A percentile compares a stretch with the other conserved stretches of the same genome.
Evolutionary conservation across 2,888 invertebrate species (phyloP).

Genomic region (Sinhomidia bicolor): DNA sequence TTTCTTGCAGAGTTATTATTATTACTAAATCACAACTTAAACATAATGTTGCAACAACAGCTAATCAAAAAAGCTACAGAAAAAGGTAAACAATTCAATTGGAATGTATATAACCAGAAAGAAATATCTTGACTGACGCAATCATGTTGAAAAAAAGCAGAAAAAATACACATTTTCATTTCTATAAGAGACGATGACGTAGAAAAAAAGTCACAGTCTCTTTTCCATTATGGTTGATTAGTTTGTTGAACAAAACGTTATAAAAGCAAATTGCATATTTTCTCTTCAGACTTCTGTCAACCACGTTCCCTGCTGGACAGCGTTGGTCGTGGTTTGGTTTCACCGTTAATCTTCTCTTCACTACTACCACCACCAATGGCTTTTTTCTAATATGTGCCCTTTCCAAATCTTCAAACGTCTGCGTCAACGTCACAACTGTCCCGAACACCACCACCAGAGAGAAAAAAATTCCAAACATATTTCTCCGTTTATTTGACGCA

Average conservation of each 20-base stretch:
- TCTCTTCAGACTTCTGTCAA: not conserved
- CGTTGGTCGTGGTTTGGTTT: too few relatives aligned
- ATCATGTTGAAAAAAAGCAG: not conserved
- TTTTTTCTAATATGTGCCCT: too few relatives aligned
- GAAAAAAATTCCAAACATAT: not conserved
- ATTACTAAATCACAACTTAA: slow-evolving; percentile 25
- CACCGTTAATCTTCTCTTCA: slow-evolving; percentile 9
- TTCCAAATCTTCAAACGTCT: not conserved
- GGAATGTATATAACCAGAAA: not conserved
- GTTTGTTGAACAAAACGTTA: not conserved
- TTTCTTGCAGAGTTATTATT: slow-evolving; percentile 8
- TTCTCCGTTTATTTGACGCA: not conserved
- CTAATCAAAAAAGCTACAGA: not conserved
- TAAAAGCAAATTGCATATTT: not conserved
- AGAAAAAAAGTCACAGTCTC: not conserved
- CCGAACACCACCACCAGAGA: not conserved
- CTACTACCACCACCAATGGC: not conserved
- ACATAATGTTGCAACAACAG: not conserved
- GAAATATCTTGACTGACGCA: slow-evolving; percentile 7
- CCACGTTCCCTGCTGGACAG: slow-evolving; percentile 16
- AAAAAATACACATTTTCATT: not conserved
- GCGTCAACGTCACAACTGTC: not conserved
- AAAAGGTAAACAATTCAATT: not conserved
- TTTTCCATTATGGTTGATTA: not conserved
- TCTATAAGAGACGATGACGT: not conserved